phyloP scores from a whole-genome alignment of 64 coral and sea anemone genomes.

The Trachythela sp. region DNA sequence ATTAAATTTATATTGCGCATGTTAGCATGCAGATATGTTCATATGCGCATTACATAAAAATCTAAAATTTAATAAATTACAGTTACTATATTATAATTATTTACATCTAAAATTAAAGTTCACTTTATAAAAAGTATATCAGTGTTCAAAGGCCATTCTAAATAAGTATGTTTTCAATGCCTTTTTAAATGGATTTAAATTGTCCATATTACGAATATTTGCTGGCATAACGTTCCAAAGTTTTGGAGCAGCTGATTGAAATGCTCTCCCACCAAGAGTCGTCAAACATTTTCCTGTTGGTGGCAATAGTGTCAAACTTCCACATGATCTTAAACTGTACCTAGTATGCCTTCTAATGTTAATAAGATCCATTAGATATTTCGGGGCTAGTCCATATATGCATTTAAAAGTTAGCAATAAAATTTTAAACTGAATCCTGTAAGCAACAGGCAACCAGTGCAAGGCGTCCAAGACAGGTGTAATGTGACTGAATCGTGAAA shows the following conservation, averaged over 20 bases:
- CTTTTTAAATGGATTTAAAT: slow-evolving; percentile 12
- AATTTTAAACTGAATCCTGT: neutral
- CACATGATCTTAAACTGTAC: neutral
- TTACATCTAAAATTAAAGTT: slow-evolving; percentile 9
- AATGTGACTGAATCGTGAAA: neutral
- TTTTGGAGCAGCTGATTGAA: neutral
- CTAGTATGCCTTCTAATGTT: neutral
- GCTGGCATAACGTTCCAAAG: neutral
- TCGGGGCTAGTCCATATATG: neutral
- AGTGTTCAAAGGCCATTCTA: neutral
- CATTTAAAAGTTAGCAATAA: neutral
- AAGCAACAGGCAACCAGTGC: slow-evolving; percentile 11
- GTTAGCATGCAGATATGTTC: too few relatives aligned
- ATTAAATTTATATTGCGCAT: too few relatives aligned
- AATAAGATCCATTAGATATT: neutral
- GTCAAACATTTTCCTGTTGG: neutral
- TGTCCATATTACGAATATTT: slow-evolving; percentile 6
- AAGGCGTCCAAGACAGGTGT: neutral
- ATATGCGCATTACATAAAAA: neutral
- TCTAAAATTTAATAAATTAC: slow-evolving; percentile 3
- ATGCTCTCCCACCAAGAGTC: neutral
- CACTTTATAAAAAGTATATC: neutral
- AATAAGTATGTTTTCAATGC: slow-evolving; percentile 12
- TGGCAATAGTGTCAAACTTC: neutral
- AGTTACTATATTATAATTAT: slow-evolving; percentile 5